Percentiles rank a stretch among this genome's conserved stretches.
Conservation (phyloP, 2,113 vertebrate genomes). For the Pholis gunnellus region DNA sequence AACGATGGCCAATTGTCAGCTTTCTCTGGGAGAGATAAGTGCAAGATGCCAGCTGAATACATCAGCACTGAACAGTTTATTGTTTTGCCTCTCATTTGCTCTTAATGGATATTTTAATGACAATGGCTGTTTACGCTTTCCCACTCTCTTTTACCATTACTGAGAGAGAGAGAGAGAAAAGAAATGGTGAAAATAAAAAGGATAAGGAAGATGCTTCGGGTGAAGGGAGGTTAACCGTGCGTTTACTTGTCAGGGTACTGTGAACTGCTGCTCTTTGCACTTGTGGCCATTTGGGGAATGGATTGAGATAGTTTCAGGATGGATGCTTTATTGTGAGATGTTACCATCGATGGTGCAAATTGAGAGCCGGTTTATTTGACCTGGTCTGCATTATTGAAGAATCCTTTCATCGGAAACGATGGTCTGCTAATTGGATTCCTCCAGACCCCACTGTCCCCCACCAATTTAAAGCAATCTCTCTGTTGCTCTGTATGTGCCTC, state of each 20-base stretch:
- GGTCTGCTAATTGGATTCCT: conserved; percentile 66
- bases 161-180: neutral
- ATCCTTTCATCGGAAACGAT: conserved; percentile 57
- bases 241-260: neutral
- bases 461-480: conserved; percentile 33
- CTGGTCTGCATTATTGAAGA: conserved; percentile 59
- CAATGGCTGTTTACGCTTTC: conserved; percentile 15
- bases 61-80: conserved; percentile 23
- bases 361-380: conserved; percentile 44
- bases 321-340: conserved; percentile 37
- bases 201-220: neutral
- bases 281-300: conserved; percentile 25
- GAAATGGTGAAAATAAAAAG: neutral
- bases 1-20: conserved; percentile 5
- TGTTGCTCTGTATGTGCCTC: neutral
- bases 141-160: conserved; percentile 5
- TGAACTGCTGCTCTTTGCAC: conserved; percentile 44
- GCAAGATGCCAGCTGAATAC: neutral
- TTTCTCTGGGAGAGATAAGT: conserved; percentile 21
- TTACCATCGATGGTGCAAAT: conserved; percentile 21
- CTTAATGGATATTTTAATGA: conserved; percentile 55
- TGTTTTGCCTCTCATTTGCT: conserved; percentile 40
- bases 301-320: conserved; percentile 44
- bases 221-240: neutral
- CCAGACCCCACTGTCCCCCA: conserved; percentile 8